phyloP scores from a whole-genome alignment of 2,113 vertebrate species.

The Rostratula benghalensis region DNA sequence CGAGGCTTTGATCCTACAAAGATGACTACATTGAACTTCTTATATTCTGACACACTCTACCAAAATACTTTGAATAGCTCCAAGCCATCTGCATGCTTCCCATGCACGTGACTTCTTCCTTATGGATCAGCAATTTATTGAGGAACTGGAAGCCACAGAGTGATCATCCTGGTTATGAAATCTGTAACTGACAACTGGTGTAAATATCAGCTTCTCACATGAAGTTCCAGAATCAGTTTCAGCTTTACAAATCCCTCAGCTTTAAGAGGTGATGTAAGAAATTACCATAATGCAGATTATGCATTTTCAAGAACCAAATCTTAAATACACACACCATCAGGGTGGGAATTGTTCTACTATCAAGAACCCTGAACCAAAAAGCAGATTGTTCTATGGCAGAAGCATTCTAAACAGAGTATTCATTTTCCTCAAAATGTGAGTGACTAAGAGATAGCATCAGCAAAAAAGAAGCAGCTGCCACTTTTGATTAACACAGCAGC shows the following conservation, averaged over 20 bases:
- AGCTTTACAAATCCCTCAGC: not conserved
- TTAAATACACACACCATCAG: not conserved
- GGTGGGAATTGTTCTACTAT: not conserved
- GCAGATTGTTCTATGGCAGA: not conserved
- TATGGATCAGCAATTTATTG: not conserved
- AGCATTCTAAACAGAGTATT: not conserved
- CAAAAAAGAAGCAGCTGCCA: not conserved
- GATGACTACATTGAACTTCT: not conserved
- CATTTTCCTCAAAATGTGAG: not conserved
- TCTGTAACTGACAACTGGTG: not conserved
- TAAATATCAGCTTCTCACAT: not conserved
- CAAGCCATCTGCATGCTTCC: not conserved
- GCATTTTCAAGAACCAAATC: not conserved
- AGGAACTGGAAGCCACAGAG: not conserved
- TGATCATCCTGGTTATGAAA: accelerated
- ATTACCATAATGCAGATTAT: not conserved
- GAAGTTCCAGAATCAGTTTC: not conserved
- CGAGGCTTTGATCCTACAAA: not conserved
- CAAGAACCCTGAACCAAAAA: not conserved
- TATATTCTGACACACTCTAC: not conserved
- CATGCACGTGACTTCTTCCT: not conserved
- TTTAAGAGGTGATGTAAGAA: not conserved
- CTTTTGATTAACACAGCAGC: not conserved
- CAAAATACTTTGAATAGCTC: not conserved
- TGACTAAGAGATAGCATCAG: not conserved